Conservation (phyloP, 2,797 vertebrate genomes). For the Sandelia bainsii region DNA sequence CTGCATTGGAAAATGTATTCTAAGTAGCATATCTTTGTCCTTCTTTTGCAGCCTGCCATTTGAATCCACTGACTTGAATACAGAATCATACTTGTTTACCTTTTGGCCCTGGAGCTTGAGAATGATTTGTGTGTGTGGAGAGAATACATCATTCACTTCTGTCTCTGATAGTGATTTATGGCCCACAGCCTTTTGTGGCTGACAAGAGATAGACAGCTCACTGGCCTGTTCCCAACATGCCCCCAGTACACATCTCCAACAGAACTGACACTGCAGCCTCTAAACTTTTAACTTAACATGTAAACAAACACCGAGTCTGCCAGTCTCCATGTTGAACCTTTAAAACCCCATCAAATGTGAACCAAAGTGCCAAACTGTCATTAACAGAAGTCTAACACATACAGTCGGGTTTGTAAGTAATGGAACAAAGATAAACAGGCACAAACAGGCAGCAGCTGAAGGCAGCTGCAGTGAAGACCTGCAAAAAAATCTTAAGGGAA, state of each 20-base stretch:
- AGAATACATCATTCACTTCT: constrained; percentile 69
- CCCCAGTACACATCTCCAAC: constrained; percentile 39
- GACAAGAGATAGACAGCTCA: constrained; percentile 72
- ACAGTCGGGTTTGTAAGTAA: too few relatives aligned
- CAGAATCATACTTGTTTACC: constrained; percentile 72
- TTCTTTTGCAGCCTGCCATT: constrained; percentile 66
- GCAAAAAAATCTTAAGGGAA: too few relatives aligned
- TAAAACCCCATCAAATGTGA: constrained; percentile 29
- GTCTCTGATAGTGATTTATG: constrained; percentile 68
- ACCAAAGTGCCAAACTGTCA: constrained; percentile 30
- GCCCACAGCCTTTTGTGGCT: constrained; percentile 59
- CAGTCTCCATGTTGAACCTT: constrained; percentile 29
- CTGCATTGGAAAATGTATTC: constrained; percentile 33
- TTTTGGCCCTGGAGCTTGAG: constrained; percentile 56
- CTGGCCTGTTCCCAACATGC: constrained; percentile 51
- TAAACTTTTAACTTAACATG: constrained; percentile 47
- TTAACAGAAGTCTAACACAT: constrained; percentile 7
- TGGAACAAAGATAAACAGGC: too few relatives aligned
- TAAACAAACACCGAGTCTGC: constrained; percentile 39
- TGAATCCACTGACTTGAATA: constrained; percentile 65
- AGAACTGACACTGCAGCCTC: constrained; percentile 36
- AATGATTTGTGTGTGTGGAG: constrained; percentile 68
- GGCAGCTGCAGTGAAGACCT: too few relatives aligned
- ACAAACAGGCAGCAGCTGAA: too few relatives aligned
- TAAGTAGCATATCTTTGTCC: constrained; percentile 53